Evolutionary conservation across 1,140 invertebrate genomes (phyloP), one percentile per base, ranked within the genome.

Genomic region (Monomorium pharaonis): DNA sequence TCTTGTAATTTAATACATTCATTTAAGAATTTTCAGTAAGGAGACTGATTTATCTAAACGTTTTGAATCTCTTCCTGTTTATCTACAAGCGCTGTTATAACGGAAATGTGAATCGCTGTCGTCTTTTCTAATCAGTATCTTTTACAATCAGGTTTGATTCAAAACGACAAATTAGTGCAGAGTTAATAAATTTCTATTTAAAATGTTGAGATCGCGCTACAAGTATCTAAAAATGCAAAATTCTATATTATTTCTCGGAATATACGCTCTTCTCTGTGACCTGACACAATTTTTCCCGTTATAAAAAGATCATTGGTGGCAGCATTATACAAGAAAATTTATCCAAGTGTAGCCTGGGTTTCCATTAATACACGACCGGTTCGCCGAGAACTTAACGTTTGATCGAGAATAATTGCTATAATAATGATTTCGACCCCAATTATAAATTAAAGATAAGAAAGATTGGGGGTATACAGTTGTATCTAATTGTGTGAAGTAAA

Each of bases 261-360:
- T 83, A 78, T 18, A 78, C 37, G 30, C 3, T 49, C 56, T 18
- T 37, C 49, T 37, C 18, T 69, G 33, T 67, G 86, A 85, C 81
- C 74, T 88, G 81, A 85, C 58, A 88, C 87, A 81, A 88, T 85
- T 88, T 47, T 69, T 69, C 37, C 30, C 74, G 60, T 88, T 88
- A 88, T 65, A 54, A 70, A 83, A 86, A 60, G 84, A 88, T 85
- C 78, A 76, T 75, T 88, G 54, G 65, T 67, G 33, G 65, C n/a
- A 21, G 51, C 21, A 33, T 51, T 47, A n/a, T n/a, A 63, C 18
- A 83, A 77, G n/a, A 42, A 67, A 83, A 54, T 69, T 12, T 77
- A 65, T 60, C n/a, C 7, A 42, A 77, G 56, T 33, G 54, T 51
- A 54, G 27, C 37, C 47, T 56, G 47, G 30, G 51, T 49, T n/a